phyloP scores from a whole-genome alignment of 2,113 vertebrate species.

The Talpa occidentalis region DNA sequence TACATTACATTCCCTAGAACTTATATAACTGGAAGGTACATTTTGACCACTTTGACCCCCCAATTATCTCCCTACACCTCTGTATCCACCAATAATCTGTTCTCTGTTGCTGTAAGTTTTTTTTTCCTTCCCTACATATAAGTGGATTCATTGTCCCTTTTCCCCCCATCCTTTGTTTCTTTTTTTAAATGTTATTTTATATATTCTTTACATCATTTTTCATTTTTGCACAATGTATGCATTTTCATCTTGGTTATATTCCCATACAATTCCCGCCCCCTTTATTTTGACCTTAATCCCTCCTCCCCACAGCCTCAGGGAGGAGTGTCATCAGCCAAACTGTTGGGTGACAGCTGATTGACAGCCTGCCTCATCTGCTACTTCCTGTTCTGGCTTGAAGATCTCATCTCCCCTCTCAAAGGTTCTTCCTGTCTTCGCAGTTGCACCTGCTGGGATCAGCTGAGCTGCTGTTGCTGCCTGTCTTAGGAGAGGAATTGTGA shows the following conservation, averaged over 20 bases:
- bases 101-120: not conserved
- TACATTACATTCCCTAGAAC: not conserved
- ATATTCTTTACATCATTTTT: too few species aligned
- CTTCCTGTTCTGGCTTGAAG: not conserved
- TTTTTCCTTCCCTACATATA: not conserved
- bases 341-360: not conserved
- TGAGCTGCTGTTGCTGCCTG: not conserved
- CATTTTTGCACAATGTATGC: too few species aligned
- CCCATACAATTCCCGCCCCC: too few species aligned
- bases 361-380: not conserved
- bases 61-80: not conserved
- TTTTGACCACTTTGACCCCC: not conserved
- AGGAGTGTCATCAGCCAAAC: not conserved
- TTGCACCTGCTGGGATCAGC: not conserved
- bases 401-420: not conserved
- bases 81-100: not conserved
- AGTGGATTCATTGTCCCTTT: not conserved
- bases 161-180: too few species aligned
- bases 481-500: not conserved
- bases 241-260: too few species aligned
- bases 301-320: not conserved
- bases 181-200: too few species aligned
- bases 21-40: not conserved
- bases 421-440: not conserved
- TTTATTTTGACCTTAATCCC: too few species aligned